These are phyloP conservation scores for Acrocephalus arundinaceus DNA, from an alignment of 2,113 vertebrate species.

Conservation along the genomic window DNA sequence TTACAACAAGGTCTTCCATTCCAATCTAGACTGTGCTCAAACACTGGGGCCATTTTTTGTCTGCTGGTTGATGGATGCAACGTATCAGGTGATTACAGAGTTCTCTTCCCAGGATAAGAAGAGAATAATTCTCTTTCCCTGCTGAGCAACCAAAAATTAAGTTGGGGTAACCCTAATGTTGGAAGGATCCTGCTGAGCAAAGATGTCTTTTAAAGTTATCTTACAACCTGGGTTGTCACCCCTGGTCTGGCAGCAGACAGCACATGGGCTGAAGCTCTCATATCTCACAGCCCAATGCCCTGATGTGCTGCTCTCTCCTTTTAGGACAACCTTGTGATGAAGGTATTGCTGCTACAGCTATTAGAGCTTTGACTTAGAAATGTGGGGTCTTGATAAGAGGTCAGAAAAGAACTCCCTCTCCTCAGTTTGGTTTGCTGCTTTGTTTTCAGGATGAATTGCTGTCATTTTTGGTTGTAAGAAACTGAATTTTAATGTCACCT, in stretches of 20 bases:
- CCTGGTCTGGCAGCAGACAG: not conserved
- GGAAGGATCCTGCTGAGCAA: not conserved
- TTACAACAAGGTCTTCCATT: not conserved
- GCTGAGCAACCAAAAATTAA: not conserved
- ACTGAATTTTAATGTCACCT: not conserved
- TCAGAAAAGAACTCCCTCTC: not conserved
- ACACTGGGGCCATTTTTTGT: not conserved
- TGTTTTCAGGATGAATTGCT: not conserved
- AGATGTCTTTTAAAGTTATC: not conserved
- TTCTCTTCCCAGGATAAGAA: not conserved
- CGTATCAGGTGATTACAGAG: fast-evolving
- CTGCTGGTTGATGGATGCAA: fast-evolving
- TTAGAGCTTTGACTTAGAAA: not conserved
- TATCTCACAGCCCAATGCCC: fast-evolving
- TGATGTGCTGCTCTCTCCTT: not conserved
- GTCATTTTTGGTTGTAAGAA: not conserved
- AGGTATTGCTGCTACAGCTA: not conserved
- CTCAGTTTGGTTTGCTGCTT: not conserved
- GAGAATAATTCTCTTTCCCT: no score
- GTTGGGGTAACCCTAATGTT: not conserved
- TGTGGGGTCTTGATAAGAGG: not conserved
- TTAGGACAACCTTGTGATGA: not conserved
- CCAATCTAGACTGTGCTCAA: not conserved
- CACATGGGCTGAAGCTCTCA: not conserved
- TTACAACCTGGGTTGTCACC: not conserved